Percentiles rank a stretch among this genome's conserved stretches.
Evolutionary conservation across 92 coral and sea anemone genomes (phyloP).

Genomic region (Galaxea fascicularis): DNA sequence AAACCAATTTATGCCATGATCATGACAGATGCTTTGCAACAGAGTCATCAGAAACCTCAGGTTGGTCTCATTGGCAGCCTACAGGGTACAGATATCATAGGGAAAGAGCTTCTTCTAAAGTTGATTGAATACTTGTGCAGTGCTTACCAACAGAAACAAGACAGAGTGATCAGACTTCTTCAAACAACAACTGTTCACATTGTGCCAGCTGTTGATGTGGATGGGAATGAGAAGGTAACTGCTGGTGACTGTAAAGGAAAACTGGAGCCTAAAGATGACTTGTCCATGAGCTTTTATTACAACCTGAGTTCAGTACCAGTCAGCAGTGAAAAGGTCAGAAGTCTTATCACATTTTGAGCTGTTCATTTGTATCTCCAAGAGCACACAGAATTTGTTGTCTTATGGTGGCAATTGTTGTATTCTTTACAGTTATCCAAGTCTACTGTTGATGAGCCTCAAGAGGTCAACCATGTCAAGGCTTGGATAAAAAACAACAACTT

Average conservation of each 20-base stretch:
- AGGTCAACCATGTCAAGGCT: constrained; percentile 79
- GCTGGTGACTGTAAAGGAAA: constrained; percentile 79
- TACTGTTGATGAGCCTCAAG: constrained; percentile 82
- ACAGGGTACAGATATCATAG: constrained; percentile 82
- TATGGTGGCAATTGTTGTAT: not conserved
- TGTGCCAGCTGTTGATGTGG: constrained; percentile 92
- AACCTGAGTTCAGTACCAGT: constrained; percentile 35
- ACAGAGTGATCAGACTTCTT: constrained; percentile 68
- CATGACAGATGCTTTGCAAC: constrained; percentile 69
- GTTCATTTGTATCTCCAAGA: too few species aligned
- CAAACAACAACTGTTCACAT: constrained; percentile 78
- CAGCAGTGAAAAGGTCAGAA: not conserved
- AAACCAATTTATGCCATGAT: constrained; percentile 74
- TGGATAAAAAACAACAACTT: constrained; percentile 87
- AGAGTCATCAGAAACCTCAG: constrained; percentile 61
- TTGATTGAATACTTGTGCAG: constrained; percentile 76
- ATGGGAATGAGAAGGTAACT: constrained; percentile 75
- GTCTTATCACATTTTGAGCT: too few species aligned
- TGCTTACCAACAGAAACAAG: constrained; percentile 71
- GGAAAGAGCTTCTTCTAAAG: constrained; percentile 89
- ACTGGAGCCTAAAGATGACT: constrained; percentile 68
- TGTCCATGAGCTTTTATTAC: constrained; percentile 81
- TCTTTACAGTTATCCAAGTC: constrained; percentile 65
- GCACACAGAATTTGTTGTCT: not conserved
- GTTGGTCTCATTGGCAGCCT: constrained; percentile 93